Percentiles rank a stretch among this genome's conserved stretches.
Conservation (phyloP, 2,113 vertebrate species). For the Antigone vipio region DNA sequence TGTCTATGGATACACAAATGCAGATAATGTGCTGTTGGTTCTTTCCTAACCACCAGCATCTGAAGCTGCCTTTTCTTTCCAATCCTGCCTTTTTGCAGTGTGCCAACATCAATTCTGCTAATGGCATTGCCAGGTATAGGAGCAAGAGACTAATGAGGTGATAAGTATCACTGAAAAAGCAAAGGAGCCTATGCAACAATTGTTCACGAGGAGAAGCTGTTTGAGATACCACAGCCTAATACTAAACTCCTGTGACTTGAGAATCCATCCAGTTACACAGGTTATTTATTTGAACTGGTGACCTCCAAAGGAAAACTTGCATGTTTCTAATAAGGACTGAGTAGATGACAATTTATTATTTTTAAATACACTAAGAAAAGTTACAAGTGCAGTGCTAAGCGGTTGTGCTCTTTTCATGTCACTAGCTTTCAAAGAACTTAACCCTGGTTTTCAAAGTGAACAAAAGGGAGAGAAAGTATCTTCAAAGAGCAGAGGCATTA, state of each 20-base stretch:
- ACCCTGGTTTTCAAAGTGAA: background rate
- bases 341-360: background rate
- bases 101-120: background rate
- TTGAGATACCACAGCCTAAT: background rate
- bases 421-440: background rate
- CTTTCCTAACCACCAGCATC: background rate
- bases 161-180: background rate
- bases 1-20: background rate
- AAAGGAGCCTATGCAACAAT: background rate
- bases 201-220: background rate
- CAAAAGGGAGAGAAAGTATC: background rate
- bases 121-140: background rate
- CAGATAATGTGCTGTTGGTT: background rate
- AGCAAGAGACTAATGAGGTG: background rate
- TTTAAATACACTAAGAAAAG: background rate
- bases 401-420: background rate
- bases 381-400: fast-evolving
- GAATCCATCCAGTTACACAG: background rate
- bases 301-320: background rate
- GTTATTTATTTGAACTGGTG: background rate
- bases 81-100: background rate
- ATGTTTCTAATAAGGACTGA: background rate
- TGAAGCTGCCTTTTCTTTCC: background rate
- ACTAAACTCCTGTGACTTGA: background rate
- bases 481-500: background rate